Percentiles rank a stretch among this genome's conserved stretches.
Evolutionary conservation across 2,113 vertebrate species (phyloP).

Genomic region (Phyllostomus hastatus): DNA sequence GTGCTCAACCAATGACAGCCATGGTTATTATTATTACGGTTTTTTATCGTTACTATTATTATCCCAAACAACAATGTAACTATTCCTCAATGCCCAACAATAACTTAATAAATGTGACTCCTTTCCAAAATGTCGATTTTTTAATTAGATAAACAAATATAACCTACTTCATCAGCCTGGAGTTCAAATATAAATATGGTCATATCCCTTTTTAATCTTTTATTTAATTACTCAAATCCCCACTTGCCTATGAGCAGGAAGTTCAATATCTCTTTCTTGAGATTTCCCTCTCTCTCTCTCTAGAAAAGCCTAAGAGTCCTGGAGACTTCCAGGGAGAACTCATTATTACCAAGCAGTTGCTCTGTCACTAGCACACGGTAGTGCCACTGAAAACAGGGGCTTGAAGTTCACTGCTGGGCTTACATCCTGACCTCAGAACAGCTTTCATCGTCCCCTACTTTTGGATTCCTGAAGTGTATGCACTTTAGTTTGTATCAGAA

Average conservation of each 20-base stretch:
- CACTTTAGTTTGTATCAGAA: neutral
- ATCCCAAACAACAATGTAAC: neutral
- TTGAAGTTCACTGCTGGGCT: neutral
- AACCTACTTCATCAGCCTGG: neutral
- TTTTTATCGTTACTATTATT: neutral
- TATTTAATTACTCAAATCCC: conserved; percentile 5
- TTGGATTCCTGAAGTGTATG: neutral
- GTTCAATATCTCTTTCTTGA: neutral
- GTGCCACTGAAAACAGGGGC: neutral
- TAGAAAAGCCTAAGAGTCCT: neutral
- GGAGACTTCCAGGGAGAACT: neutral
- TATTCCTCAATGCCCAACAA: neutral
- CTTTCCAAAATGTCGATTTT: conserved; percentile 3
- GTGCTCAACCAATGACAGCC: neutral
- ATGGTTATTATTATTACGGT: neutral
- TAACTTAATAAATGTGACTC: neutral
- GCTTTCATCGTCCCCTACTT: neutral
- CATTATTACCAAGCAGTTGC: neutral
- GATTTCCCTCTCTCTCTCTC: neutral
- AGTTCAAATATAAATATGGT: neutral
- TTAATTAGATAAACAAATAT: neutral
- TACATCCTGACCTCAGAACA: neutral
- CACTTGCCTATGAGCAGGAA: neutral
- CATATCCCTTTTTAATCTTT: conserved; percentile 1
- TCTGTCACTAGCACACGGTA: neutral